Conservation (phyloP, 2,888 invertebrate species). For the Drosophila colorata region DNA sequence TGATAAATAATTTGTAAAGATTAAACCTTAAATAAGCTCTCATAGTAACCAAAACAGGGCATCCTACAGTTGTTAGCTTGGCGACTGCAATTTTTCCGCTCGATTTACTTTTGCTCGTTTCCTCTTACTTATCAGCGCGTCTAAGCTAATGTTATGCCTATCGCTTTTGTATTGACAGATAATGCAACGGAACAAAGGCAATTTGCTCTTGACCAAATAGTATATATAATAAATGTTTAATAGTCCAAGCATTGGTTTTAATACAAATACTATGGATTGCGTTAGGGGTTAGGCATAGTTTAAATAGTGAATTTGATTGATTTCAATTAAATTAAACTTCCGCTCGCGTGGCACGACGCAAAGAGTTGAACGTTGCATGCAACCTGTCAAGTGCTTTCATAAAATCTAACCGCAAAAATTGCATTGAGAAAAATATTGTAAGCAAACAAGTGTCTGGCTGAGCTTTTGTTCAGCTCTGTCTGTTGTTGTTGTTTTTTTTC, state of each 20-base stretch:
- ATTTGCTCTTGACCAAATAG: conserved; percentile 59
- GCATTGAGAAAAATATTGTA: conserved; percentile 11
- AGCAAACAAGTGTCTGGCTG: conserved; percentile 22
- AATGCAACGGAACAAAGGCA: conserved; percentile 64
- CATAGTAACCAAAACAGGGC: neutral
- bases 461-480: conserved; percentile 19
- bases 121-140: conserved; percentile 50
- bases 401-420: conserved; percentile 36
- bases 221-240: conserved; percentile 21
- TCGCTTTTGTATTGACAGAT: conserved; percentile 55
- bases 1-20: neutral
- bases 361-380: conserved; percentile 12
- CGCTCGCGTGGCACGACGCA: conserved; percentile 55
- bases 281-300: neutral
- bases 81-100: neutral
- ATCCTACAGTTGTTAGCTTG: neutral
- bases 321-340: conserved; percentile 42
- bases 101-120: conserved; percentile 10
- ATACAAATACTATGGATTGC: neutral
- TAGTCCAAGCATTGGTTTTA: conserved; percentile 16
- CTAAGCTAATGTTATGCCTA: conserved; percentile 26
- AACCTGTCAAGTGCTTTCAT: conserved; percentile 12
- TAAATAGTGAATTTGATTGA: conserved; percentile 16
- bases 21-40: too few species aligned
- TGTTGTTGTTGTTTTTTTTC: conserved; percentile 11